Evolutionary conservation across 2,888 invertebrate species (phyloP).

Genomic region (Pimpla rufipes): DNA sequence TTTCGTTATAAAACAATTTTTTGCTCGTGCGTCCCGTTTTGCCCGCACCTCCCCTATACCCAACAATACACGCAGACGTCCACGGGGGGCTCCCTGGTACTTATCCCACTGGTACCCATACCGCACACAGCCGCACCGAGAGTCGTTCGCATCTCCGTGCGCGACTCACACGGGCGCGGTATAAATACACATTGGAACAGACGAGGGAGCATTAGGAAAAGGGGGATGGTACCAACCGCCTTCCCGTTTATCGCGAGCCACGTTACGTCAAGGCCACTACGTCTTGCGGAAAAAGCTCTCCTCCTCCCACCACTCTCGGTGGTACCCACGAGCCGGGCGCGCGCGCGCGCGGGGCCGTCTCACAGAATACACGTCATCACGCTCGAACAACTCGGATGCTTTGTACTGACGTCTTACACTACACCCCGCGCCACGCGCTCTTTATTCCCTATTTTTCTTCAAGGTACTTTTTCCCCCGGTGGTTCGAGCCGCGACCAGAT

Average conservation of each 20-base stretch:
- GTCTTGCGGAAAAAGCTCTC: conserved; percentile 70
- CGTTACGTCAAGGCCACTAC: conserved; percentile 65
- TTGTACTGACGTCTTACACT: conserved; percentile 56
- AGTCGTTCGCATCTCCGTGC: not conserved
- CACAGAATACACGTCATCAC: conserved; percentile 81
- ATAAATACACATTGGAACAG: conserved; percentile 27
- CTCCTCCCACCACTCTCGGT: conserved; percentile 36
- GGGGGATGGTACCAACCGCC: conserved; percentile 33
- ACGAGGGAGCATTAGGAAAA: conserved; percentile 56
- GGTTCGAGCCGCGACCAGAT: conserved; percentile 61
- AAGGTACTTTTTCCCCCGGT: conserved; percentile 34
- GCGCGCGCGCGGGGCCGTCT: conserved; percentile 60
- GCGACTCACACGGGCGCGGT: not conserved
- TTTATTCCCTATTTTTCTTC: conserved; percentile 32
- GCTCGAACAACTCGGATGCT: conserved; percentile 77
- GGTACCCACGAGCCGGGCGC: conserved; percentile 26
- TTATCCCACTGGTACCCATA: conserved; percentile 2
- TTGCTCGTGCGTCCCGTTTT: too few species aligned
- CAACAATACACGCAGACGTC: not conserved
- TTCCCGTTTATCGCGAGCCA: conserved; percentile 58
- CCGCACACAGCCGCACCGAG: not conserved
- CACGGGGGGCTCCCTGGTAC: conserved; percentile 13
- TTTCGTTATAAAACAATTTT: too few species aligned
- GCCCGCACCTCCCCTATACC: too few species aligned
- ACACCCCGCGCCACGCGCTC: not conserved